phyloP scores from a whole-genome alignment of 1,140 invertebrate genomes.

The Drosophila nigrodunni region DNA sequence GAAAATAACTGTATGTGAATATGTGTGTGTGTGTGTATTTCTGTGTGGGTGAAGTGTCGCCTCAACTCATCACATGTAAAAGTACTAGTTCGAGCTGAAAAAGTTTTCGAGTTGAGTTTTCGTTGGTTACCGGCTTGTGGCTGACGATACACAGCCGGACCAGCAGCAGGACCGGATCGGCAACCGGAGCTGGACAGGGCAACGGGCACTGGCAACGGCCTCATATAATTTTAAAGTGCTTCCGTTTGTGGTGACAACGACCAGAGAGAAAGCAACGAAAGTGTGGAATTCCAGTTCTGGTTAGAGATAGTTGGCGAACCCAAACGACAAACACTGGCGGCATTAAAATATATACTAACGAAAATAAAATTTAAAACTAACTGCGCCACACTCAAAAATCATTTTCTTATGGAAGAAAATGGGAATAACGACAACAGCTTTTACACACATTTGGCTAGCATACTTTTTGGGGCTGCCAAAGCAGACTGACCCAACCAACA shows the following conservation, averaged over 20 bases:
- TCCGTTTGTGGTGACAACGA: constrained; percentile 74
- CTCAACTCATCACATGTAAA: constrained; percentile 37
- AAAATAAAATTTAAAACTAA: constrained; percentile 76
- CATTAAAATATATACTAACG: constrained; percentile 64
- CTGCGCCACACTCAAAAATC: constrained; percentile 52
- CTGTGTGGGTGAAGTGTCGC: constrained; percentile 50
- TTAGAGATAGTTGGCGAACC: constrained; percentile 45
- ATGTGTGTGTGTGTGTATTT: constrained; percentile 5
- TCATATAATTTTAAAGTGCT: constrained; percentile 84
- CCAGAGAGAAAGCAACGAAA: constrained; percentile 23
- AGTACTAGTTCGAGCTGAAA: constrained; percentile 45
- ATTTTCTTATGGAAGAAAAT: constrained; percentile 1
- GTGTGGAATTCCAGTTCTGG: constrained; percentile 19
- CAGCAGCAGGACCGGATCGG: constrained; percentile 1
- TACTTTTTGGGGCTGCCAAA: constrained; percentile 44
- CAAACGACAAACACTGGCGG: constrained; percentile 71
- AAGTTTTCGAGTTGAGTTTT: constrained; percentile 79
- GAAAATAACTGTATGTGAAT: constrained; percentile 44
- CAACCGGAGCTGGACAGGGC: constrained; percentile 23
- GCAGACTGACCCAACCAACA: constrained; percentile 57
- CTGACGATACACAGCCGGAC: constrained; percentile 49
- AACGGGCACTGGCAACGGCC: constrained; percentile 50
- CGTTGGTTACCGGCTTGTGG: constrained; percentile 81
- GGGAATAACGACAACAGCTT: constrained; percentile 17
- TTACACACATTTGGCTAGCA: constrained; percentile 37